phyloP scores from a whole-genome alignment of 2,113 vertebrate species.

The Myanophis thanlyinensis region DNA sequence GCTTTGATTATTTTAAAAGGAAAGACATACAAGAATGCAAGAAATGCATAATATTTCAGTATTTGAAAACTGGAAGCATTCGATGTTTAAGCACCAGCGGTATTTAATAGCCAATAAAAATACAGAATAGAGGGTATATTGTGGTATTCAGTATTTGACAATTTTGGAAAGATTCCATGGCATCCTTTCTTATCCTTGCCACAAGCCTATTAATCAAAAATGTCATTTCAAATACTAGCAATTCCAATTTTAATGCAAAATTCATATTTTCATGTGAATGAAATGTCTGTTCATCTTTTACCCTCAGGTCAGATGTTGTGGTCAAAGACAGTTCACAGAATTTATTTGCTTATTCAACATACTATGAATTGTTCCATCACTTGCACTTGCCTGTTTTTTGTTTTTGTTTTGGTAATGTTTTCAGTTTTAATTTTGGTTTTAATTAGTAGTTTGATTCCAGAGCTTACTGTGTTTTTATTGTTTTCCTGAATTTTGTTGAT shows the following conservation, averaged over 20 bases:
- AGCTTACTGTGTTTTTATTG: not conserved
- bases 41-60: not conserved
- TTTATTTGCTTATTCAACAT: not conserved
- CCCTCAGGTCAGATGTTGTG: not conserved
- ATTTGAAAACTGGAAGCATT: not conserved
- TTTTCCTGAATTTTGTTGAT: not conserved
- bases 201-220: not conserved
- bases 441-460: not conserved
- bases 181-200: not conserved
- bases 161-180: not conserved
- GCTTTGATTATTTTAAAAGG: not conserved
- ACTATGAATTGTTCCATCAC: not conserved
- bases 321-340: not conserved
- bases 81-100: not conserved
- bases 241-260: not conserved
- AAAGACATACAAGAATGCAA: not conserved
- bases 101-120: not conserved
- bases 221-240: not conserved
- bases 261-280: not conserved
- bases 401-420: not conserved
- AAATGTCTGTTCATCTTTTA: not conserved
- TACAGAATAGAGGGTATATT: not conserved
- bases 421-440: not conserved
- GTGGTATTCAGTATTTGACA: not conserved
- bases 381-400: not conserved